Evolutionary conservation across 2,113 vertebrate genomes (phyloP).

Genomic region (Ariopsis seemanni): DNA sequence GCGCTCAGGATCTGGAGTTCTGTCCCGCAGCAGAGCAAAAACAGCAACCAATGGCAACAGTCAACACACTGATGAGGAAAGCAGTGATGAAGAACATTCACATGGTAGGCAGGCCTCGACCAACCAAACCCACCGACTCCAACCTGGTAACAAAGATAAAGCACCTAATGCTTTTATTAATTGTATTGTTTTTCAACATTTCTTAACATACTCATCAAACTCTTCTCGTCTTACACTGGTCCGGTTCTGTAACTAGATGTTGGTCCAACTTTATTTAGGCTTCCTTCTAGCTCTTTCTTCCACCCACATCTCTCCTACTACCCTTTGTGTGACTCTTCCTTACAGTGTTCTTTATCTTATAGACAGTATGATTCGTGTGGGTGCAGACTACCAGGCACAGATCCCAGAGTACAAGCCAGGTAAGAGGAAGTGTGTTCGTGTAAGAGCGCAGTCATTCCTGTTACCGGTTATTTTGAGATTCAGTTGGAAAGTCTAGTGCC

Average conservation of each 20-base stretch:
- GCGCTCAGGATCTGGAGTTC: conserved; percentile 81
- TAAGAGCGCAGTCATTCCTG: too few species aligned
- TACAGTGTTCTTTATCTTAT: conserved; percentile 40
- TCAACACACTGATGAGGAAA: conserved; percentile 75
- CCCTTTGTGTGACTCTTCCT: conserved; percentile 37
- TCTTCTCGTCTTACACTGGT: conserved; percentile 33
- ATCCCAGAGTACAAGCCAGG: conserved; percentile 92
- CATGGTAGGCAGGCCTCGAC: conserved; percentile 62
- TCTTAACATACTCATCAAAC: neutral
- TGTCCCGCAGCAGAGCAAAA: conserved; percentile 87
- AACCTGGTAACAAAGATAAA: neutral
- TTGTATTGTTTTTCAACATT: neutral
- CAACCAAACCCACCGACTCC: neutral
- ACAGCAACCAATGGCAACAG: conserved; percentile 79
- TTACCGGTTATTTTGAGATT: neutral
- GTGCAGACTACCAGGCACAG: conserved; percentile 89
- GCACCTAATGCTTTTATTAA: neutral
- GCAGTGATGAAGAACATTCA: conserved; percentile 76
- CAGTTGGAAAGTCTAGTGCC: neutral
- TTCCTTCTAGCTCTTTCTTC: conserved; percentile 49
- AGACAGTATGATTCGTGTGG: conserved; percentile 95
- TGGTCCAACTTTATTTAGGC: conserved; percentile 18
- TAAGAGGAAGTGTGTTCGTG: conserved; percentile 56
- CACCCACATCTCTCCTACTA: conserved; percentile 55
- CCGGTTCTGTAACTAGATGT: neutral